Evolutionary conservation across 2,113 vertebrate species (phyloP), one percentile per base, ranked within the genome.

Genomic region (Agapornis roseicollis): DNA sequence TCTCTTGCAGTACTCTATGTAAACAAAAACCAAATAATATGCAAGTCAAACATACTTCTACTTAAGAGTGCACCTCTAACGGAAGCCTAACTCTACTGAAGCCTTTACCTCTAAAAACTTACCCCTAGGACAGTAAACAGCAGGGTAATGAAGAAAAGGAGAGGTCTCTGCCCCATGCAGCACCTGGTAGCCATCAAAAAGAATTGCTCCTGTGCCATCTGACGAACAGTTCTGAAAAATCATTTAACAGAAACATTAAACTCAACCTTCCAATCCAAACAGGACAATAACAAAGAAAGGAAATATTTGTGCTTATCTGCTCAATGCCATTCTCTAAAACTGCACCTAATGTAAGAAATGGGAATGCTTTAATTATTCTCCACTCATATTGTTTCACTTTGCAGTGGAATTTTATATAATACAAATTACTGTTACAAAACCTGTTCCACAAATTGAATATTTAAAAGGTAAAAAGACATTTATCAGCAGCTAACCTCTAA

Each of bases 131-230:
- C 99, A 39, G 99, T 99, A 94, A 99, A 99, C 93, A 99, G 98
- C 61, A 99, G 98, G 78, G 99, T 99, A 97, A 99, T 99, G 96
- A 99, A 99, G 98, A 99, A 99, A 85, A 99, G 98, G 37, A 99
- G 99, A 88, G 99, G 99, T 92, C 99, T 98, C 94, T 99, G 99
- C 96, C 99, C 99, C 99, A 99, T 99, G 95, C 99, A 99, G 96
- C 99, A 99, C 97, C 99, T 98, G 39, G 99, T 99, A 90, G 99
- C 99, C 99, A 99, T 99, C 95, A 99, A 98, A 96, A 99, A 99
- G 97, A 99, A 99, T 73, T 99, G 99, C 87, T 99, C 99, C 96
- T 99, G 99, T 53, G 99, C 99, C 98, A 99, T 99, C 96, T 99
- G 99, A 96, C 99, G 99, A 96, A 99, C 99, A 58, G 98, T 99